phyloP scores from a whole-genome alignment of 1,140 invertebrate species.

The Plectrocnemia conspersa region DNA sequence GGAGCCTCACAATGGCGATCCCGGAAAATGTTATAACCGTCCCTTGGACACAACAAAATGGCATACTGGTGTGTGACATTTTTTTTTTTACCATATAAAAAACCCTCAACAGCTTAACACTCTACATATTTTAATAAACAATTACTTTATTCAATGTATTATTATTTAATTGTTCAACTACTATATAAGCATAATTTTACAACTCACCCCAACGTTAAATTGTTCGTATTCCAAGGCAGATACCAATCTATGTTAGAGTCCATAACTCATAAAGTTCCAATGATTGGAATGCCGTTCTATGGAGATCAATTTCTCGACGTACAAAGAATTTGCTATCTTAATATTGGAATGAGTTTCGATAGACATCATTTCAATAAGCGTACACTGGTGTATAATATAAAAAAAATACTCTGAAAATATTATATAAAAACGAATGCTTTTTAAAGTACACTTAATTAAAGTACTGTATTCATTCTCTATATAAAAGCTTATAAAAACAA shows the following conservation, averaged over 20 bases:
- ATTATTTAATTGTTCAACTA: neutral
- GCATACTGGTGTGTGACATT: slow-evolving; percentile 6
- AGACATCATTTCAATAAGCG: slow-evolving; percentile 34
- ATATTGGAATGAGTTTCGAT: slow-evolving; percentile 37
- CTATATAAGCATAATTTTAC: neutral
- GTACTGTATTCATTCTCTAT: too few species aligned
- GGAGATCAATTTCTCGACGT: slow-evolving; percentile 40
- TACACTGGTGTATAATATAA: slow-evolving; percentile 34
- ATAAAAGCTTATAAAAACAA: too few species aligned
- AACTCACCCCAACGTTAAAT: neutral
- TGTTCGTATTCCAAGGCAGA: slow-evolving; percentile 45
- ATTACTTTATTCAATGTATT: neutral
- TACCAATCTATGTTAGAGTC: slow-evolving; percentile 55
- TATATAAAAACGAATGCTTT: too few species aligned
- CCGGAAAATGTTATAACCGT: slow-evolving; percentile 8
- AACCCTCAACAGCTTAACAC: neutral
- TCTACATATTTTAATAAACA: neutral
- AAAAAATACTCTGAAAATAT: too few species aligned
- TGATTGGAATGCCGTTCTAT: slow-evolving; percentile 45
- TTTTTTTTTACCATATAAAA: neutral
- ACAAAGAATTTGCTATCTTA: slow-evolving; percentile 35
- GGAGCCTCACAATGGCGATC: slow-evolving; percentile 26
- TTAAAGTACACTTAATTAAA: too few species aligned
- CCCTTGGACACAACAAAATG: slow-evolving; percentile 19
- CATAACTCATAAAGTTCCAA: slow-evolving; percentile 50